Evolutionary conservation across 2,113 vertebrate genomes (phyloP).

Genomic region (Nannobrachium achirus): DNA sequence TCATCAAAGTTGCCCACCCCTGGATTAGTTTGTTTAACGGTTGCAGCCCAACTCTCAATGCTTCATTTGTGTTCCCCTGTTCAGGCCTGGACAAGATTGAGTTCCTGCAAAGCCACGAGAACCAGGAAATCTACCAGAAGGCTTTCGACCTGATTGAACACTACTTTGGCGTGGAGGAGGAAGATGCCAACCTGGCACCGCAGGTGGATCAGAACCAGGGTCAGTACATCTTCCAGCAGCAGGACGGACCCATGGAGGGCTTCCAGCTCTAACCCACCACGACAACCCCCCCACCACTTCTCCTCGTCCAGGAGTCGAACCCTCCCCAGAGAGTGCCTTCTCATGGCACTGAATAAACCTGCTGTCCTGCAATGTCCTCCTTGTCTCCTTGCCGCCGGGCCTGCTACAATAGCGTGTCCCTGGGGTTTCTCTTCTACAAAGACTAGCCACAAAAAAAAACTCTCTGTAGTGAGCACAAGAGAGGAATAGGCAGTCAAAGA

Average conservation of each 20-base stretch:
- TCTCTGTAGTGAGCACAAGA: conserved; percentile 9
- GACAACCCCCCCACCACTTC: neutral
- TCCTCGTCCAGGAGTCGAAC: neutral
- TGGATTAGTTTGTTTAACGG: too few species aligned
- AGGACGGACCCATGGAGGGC: conserved; percentile 89
- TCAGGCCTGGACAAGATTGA: conserved; percentile 91
- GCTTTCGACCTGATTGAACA: conserved; percentile 90
- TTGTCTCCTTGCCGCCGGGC: conserved; percentile 10
- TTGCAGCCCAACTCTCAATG: too few species aligned
- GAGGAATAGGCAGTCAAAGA: neutral
- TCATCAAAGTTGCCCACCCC: too few species aligned
- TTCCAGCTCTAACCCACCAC: conserved; percentile 85
- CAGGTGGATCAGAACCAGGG: conserved; percentile 91
- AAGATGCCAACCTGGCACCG: conserved; percentile 87
- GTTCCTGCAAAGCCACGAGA: conserved; percentile 91
- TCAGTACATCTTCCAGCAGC: conserved; percentile 91
- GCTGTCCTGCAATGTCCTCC: neutral
- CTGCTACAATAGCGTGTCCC: conserved; percentile 2
- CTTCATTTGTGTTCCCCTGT: conserved; percentile 16
- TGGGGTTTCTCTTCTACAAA: neutral
- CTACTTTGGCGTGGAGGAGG: conserved; percentile 90
- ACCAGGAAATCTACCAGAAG: conserved; percentile 92
- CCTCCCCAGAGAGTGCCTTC: neutral
- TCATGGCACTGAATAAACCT: neutral
- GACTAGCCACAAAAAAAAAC: conserved; percentile 5